Percentiles rank a stretch among this genome's conserved stretches.
Conservation (phyloP, 2,113 vertebrate species). For the Prunella fulvescens region DNA sequence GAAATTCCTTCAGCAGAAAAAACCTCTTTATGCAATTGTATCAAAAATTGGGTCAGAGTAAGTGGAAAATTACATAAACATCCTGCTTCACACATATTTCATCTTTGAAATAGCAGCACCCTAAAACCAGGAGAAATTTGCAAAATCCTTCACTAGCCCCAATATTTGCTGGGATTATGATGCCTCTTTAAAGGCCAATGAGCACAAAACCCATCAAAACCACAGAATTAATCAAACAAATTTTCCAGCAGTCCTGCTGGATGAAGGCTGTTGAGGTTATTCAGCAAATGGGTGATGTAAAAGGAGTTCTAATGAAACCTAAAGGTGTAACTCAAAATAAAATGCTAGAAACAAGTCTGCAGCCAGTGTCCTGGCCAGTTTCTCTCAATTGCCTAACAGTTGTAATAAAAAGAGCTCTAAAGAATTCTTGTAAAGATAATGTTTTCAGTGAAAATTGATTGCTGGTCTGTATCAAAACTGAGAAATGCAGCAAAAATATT, state of each 20-base stretch:
- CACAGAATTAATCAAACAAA: background rate
- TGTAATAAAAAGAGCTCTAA: background rate
- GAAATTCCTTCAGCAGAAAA: background rate
- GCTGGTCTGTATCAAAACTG: background rate
- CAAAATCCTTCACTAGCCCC: background rate
- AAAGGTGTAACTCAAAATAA: background rate
- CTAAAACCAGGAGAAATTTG: background rate
- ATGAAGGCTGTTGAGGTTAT: background rate
- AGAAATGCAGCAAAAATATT: background rate
- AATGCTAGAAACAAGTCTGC: background rate
- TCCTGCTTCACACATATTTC: background rate
- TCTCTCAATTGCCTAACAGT: background rate
- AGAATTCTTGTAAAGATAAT: background rate
- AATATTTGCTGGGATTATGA: background rate
- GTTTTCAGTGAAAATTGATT: background rate
- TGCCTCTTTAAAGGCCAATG: background rate
- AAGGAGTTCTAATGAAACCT: background rate
- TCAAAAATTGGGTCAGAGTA: background rate
- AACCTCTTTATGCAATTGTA: background rate
- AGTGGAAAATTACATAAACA: background rate
- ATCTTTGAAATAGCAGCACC: background rate
- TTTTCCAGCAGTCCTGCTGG: background rate
- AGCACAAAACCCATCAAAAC: background rate
- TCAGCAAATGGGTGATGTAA: background rate
- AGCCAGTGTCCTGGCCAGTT: background rate